Base-by-base conservation (phyloP, 1,140 invertebrate genomes). In the Cydia splendana region DNA sequence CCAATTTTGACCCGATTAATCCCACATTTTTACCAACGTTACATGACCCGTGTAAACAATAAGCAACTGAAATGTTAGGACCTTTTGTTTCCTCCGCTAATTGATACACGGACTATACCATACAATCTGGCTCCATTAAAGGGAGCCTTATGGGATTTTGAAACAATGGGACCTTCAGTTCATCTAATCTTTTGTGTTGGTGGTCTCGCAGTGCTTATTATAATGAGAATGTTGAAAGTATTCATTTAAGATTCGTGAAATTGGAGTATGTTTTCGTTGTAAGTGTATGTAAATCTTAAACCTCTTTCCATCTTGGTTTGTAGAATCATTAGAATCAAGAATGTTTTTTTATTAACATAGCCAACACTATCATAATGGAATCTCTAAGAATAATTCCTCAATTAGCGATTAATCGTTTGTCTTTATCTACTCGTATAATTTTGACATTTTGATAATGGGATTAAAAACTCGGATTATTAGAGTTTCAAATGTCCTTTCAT, bases 91-190 rank as follows among this genome's bases (percentile, higher is more conserved):
- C 30, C 65, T 34, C 6, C 30, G 67, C n/a, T 71, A 71, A 71
- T 71, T 42, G 34, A 20, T 71, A 71, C 34, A 71, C 34, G 15
- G 57, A 10, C 34, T n/a, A 24, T 18, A 71, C 30, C 67, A 42
- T 71, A 42, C 67, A 71, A 71, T 71, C 67, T 71, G 67, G 13
- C 67, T 71, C 67, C 67, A 71, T 71, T 71, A 71, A 71, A 71
- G 67, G 67, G 67, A 42, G 34, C 34, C 15, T 71, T 45, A 71
- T 71, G 30, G n/a, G 65, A 71, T 42, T 71, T 71, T 71, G 67
- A 10, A 42, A 71, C 67, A 71, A 71, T 71, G 67, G 67, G n/a
- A 38, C 67, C 67, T 38, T 45, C 20, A 24, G 4, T 71, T 71
- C 28, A 18, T 18, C 67, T 42, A 71, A 71, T 71, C 67, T 71